Conservation (phyloP, 2,797 vertebrate species). For the Peromyscus attwateri region DNA sequence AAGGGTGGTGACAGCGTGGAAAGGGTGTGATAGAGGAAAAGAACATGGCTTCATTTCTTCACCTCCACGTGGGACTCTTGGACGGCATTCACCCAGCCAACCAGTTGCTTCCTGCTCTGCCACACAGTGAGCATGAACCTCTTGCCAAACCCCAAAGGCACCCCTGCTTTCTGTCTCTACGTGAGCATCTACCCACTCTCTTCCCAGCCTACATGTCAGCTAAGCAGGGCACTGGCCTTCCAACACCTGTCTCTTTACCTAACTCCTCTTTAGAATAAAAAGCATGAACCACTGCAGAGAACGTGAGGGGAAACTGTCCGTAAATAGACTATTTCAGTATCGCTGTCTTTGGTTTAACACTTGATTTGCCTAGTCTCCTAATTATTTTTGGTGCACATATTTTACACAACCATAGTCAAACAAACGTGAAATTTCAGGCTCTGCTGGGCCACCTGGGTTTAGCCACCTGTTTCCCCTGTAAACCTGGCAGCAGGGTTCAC, state of each 20-base stretch:
- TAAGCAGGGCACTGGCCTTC: background rate
- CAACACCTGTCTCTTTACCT: background rate
- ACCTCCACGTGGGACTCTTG: background rate
- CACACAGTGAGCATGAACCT: background rate
- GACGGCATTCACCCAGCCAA: too few relatives aligned
- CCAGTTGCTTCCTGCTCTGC: background rate
- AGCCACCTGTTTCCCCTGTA: constrained; percentile 1
- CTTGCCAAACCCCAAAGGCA: background rate
- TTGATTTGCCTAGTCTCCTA: background rate
- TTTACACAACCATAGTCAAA: background rate
- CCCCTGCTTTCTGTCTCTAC: background rate
- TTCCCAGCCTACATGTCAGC: background rate
- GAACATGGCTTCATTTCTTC: background rate
- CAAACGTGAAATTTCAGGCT: background rate
- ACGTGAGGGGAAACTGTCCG: too few relatives aligned
- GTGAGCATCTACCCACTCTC: background rate
- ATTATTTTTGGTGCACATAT: background rate
- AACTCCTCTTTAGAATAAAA: background rate
- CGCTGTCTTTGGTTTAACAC: background rate
- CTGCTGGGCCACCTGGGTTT: background rate
- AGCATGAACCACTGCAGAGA: background rate
- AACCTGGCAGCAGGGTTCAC: background rate
- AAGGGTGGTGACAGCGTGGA: background rate
- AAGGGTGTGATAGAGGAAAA: background rate
- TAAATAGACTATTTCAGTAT: background rate